These are phyloP conservation scores for Ptychobarbus kaznakovi DNA, from an alignment of 2,797 vertebrate genomes.

Conservation along the genomic window DNA sequence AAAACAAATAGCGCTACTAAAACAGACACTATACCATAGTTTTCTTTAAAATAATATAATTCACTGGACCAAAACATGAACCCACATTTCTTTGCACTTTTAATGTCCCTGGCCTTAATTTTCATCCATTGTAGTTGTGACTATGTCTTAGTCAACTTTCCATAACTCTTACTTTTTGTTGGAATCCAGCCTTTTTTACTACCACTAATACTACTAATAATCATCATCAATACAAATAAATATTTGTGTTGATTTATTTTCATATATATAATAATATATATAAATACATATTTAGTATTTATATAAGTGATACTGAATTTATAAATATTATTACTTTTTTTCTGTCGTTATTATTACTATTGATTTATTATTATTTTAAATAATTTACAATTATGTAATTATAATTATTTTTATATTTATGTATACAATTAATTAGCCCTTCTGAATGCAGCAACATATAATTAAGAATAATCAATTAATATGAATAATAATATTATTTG, in stretches of 20 bases:
- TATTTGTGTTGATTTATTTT: background rate
- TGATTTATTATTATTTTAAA: too few relatives aligned
- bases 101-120: background rate
- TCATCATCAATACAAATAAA: too few relatives aligned
- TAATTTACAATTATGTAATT: too few relatives aligned
- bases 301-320: background rate
- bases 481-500: background rate
- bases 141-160: background rate
- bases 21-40: background rate
- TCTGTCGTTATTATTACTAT: too few relatives aligned
- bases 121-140: background rate
- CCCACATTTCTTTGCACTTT: background rate
- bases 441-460: background rate
- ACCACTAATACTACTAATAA: too few relatives aligned
- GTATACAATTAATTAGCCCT: background rate
- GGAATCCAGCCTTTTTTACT: background rate
- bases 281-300: background rate
- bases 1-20: background rate
- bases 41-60: background rate
- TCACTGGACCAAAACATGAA: background rate
- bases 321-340: background rate
- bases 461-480: background rate
- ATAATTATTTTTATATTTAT: too few relatives aligned
- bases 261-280: background rate
- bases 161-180: background rate